These are phyloP conservation scores for Amphiprion ocellaris DNA, from an alignment of 2,113 vertebrate genomes.

Conservation along the genomic window DNA sequence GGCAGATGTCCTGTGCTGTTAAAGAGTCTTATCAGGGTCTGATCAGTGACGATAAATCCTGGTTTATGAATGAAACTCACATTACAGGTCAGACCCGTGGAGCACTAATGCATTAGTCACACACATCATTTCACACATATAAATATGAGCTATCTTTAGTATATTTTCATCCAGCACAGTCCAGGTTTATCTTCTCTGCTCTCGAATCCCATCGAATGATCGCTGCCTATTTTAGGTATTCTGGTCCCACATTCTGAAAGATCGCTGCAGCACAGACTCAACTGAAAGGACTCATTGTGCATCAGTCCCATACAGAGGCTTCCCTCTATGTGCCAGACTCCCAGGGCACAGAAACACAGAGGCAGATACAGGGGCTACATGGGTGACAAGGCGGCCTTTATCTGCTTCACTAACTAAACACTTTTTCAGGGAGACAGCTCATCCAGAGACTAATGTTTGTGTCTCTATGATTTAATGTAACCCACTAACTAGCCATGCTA, in stretches of 20 bases:
- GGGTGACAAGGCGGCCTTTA: constrained; percentile 71
- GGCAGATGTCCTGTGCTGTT: constrained; percentile 3
- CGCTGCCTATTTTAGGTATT: constrained; percentile 40
- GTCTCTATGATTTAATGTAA: constrained; percentile 36
- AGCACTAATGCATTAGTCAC: neutral
- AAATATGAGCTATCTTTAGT: neutral
- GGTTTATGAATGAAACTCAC: neutral
- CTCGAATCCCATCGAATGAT: constrained; percentile 17
- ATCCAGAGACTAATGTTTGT: constrained; percentile 35
- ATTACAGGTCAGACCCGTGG: too few relatives aligned
- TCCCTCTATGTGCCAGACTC: constrained; percentile 50
- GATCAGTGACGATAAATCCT: neutral
- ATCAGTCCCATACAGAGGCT: constrained; percentile 64
- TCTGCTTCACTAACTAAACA: constrained; percentile 60
- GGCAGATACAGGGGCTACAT: constrained; percentile 43
- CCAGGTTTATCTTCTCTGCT: constrained; percentile 19
- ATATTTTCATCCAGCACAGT: neutral
- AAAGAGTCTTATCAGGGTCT: constrained; percentile 7
- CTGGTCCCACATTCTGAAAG: constrained; percentile 39
- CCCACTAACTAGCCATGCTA: constrained; percentile 17
- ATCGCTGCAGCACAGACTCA: constrained; percentile 18
- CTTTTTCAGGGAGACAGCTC: constrained; percentile 52
- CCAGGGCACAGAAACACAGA: constrained; percentile 44
- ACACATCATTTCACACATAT: neutral
- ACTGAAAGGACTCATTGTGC: constrained; percentile 75